Evolutionary conservation across 2,113 vertebrate genomes (phyloP).

Genomic region (Pygoscelis antarcticus): DNA sequence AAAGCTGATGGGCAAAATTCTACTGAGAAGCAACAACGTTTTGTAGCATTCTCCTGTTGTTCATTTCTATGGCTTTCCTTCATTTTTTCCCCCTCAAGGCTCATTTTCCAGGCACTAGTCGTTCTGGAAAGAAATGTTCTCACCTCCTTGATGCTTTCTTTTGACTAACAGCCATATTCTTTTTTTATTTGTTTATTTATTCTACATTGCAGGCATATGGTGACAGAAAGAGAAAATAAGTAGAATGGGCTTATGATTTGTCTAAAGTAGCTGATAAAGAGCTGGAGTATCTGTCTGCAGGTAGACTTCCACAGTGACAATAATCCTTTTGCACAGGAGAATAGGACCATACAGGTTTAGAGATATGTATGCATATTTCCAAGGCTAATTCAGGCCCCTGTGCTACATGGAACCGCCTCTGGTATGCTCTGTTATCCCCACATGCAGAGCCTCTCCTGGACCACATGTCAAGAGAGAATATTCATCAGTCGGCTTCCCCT

Average conservation of each 20-base stretch:
- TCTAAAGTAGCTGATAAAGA: not conserved
- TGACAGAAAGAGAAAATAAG: conserved; percentile 29
- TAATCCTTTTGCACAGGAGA: not conserved
- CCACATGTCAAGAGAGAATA: not conserved
- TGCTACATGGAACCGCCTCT: not conserved
- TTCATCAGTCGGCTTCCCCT: not conserved
- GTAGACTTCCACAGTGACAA: not conserved
- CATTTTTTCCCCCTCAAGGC: conserved; percentile 31
- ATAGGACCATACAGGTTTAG: not conserved
- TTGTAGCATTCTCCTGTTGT: conserved; percentile 57
- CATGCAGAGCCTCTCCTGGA: not conserved
- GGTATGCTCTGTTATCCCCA: not conserved
- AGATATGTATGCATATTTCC: not conserved
- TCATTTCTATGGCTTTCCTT: conserved; percentile 61
- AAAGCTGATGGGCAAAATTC: conserved; percentile 69
- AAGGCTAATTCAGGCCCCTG: not conserved
- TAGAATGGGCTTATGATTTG: not conserved
- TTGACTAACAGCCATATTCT: conserved; percentile 40
- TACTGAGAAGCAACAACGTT: conserved; percentile 51
- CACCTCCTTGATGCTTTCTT: conserved; percentile 26
- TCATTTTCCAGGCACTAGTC: conserved; percentile 40
- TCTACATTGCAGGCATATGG: not conserved
- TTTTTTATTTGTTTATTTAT: conserved; percentile 39
- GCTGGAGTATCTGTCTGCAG: not conserved
- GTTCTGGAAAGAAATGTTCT: not conserved